phyloP scores from a whole-genome alignment of 2,888 invertebrate genomes.

The Drosophila mulleri region DNA sequence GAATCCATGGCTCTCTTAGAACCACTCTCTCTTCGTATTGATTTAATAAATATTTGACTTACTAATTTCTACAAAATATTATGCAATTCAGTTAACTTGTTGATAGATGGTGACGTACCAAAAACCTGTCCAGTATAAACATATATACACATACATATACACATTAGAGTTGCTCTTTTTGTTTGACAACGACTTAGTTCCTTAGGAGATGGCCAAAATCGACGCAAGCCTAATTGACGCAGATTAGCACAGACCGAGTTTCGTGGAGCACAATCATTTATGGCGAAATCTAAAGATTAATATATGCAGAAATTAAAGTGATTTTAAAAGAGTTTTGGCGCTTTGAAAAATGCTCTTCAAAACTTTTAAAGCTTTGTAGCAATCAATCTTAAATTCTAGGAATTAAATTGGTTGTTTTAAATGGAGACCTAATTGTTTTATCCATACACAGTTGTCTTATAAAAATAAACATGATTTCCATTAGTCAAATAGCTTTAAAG shows the following conservation, averaged over 20 bases:
- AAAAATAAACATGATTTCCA: too few species aligned
- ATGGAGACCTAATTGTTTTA: too few species aligned
- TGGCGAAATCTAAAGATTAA: not conserved
- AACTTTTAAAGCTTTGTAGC: not conserved
- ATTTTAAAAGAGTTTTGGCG: not conserved
- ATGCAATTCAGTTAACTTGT: slow-evolving; percentile 25
- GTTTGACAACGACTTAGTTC: slow-evolving; percentile 1
- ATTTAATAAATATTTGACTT: slow-evolving; percentile 16
- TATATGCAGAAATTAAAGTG: not conserved
- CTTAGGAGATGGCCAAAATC: slow-evolving; percentile 8
- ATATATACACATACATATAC: not conserved
- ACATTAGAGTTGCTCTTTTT: slow-evolving; percentile 13
- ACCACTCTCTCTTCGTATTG: slow-evolving; percentile 1
- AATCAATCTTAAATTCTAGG: not conserved
- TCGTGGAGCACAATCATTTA: not conserved
- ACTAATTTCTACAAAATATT: slow-evolving; percentile 9
- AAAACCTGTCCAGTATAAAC: slow-evolving; percentile 10
- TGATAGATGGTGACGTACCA: slow-evolving; percentile 18
- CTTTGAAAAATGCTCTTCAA: not conserved
- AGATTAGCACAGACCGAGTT: not conserved
- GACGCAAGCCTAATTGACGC: not conserved
- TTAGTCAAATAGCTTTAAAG: too few species aligned
- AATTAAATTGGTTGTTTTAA: not conserved
- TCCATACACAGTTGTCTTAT: too few species aligned
- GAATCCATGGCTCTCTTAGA: not conserved